Conservation (phyloP, 2,113 vertebrate genomes). For the Sinocyclocheilus maitianheensis region DNA sequence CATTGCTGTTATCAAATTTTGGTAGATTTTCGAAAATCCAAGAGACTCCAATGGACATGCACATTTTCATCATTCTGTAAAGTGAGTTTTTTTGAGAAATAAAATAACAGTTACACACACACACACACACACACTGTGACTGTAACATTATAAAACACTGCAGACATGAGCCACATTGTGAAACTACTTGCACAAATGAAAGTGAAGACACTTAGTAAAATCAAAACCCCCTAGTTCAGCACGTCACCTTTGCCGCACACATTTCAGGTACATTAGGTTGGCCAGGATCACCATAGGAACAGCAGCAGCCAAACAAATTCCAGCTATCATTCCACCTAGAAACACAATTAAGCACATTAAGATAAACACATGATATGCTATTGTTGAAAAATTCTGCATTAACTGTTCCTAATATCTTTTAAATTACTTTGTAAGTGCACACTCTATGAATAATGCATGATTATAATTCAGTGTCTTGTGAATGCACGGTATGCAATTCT, state of each 20-base stretch:
- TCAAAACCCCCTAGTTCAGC: not conserved
- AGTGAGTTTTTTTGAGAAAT: not conserved
- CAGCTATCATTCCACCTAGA: constrained; percentile 62
- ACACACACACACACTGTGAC: not conserved
- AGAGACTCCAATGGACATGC: constrained; percentile 66
- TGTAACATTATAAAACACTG: not conserved
- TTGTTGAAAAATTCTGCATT: not conserved
- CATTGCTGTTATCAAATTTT: constrained; percentile 72
- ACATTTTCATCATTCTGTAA: constrained; percentile 71
- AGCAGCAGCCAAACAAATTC: constrained; percentile 48
- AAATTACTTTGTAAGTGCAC: not conserved
- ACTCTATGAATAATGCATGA: not conserved
- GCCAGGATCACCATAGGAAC: constrained; percentile 57
- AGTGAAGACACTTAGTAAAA: not conserved
- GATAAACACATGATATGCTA: not conserved
- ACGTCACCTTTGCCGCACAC: constrained; percentile 70
- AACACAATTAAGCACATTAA: not conserved
- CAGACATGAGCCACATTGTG: not conserved
- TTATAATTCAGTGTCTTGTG: not conserved
- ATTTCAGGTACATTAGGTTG: constrained; percentile 72
- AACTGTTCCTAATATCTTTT: not conserved
- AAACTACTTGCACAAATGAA: constrained; percentile 17
- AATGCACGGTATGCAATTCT: not conserved
- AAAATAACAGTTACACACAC: not conserved
- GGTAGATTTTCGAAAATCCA: constrained; percentile 71